Conservation (phyloP, 2,888 invertebrate genomes). For the Pyrgus malvae region DNA sequence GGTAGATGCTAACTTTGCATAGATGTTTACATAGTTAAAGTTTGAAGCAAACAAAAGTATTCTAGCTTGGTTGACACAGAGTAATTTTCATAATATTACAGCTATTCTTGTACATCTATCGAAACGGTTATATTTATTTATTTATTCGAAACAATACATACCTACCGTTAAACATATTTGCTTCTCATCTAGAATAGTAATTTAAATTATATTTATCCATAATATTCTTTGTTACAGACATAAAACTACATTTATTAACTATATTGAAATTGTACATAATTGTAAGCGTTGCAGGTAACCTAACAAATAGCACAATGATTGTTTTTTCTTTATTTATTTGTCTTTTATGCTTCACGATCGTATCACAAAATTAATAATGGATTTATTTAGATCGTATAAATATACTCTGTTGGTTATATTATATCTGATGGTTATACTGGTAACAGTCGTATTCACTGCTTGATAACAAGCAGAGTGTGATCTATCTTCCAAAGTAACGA, state of each 20-base stretch:
- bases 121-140: too few relatives aligned
- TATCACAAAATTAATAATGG: background rate
- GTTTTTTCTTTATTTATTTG: background rate
- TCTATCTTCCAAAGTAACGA: constrained; percentile 39
- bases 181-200: too few relatives aligned
- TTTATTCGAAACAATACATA: too few relatives aligned
- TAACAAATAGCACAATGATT: constrained; percentile 26
- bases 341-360: constrained; percentile 12
- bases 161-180: too few relatives aligned
- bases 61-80: too few relatives aligned
- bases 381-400: constrained; percentile 2
- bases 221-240: constrained; percentile 9
- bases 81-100: too few relatives aligned
- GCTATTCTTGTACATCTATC: too few relatives aligned
- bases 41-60: background rate
- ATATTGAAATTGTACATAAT: constrained; percentile 26
- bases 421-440: too few relatives aligned
- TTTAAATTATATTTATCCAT: constrained; percentile 16
- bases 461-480: constrained; percentile 24
- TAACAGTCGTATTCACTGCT: constrained; percentile 59
- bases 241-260: constrained; percentile 12
- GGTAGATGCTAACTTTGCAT: background rate
- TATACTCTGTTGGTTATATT: constrained; percentile 13
- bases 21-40: background rate
- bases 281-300: constrained; percentile 28